These are phyloP conservation scores for Anabacerthia variegaticeps DNA, from an alignment of 2,797 vertebrate genomes.

Conservation along the genomic window DNA sequence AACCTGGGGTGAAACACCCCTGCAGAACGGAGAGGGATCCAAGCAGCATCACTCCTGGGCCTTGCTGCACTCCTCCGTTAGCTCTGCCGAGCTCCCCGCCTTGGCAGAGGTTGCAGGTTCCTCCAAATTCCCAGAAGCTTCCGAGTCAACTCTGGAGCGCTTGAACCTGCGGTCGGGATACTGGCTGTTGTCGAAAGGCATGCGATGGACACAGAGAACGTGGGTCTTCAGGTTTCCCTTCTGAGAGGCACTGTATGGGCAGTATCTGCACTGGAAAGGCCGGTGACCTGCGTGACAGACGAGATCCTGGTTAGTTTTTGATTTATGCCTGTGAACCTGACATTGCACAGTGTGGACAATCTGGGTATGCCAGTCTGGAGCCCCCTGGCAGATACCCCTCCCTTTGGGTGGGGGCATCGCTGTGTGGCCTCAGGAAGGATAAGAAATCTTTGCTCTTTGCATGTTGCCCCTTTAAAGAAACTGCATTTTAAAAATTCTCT, in stretches of 20 bases:
- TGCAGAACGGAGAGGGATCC: neutral
- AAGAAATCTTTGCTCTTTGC: neutral
- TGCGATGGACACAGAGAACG: slow-evolving; percentile 92
- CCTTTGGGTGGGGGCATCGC: fast-evolving
- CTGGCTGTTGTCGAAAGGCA: slow-evolving; percentile 97
- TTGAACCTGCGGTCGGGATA: slow-evolving; percentile 94
- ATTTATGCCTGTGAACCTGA: neutral
- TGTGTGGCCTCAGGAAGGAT: fast-evolving
- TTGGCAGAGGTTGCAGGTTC: slow-evolving; percentile 70
- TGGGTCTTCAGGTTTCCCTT: slow-evolving; percentile 97
- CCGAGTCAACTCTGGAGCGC: slow-evolving; percentile 83
- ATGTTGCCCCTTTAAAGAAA: neutral
- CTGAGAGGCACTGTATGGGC: slow-evolving; percentile 93
- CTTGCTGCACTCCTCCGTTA: slow-evolving; percentile 62
- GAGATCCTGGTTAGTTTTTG: slow-evolving; percentile 30
- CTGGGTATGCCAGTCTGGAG: fast-evolving
- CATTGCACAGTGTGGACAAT: neutral
- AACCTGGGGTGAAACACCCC: slow-evolving; percentile 41
- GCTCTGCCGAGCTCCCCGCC: slow-evolving; percentile 61
- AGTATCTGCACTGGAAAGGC: slow-evolving; percentile 92
- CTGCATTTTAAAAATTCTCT: neutral
- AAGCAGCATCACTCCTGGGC: slow-evolving; percentile 70
- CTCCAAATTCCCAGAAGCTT: slow-evolving; percentile 77
- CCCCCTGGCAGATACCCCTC: neutral
- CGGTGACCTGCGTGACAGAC: slow-evolving; percentile 79